phyloP scores from a whole-genome alignment of 2,797 vertebrate species.

The Euthynnus affinis region DNA sequence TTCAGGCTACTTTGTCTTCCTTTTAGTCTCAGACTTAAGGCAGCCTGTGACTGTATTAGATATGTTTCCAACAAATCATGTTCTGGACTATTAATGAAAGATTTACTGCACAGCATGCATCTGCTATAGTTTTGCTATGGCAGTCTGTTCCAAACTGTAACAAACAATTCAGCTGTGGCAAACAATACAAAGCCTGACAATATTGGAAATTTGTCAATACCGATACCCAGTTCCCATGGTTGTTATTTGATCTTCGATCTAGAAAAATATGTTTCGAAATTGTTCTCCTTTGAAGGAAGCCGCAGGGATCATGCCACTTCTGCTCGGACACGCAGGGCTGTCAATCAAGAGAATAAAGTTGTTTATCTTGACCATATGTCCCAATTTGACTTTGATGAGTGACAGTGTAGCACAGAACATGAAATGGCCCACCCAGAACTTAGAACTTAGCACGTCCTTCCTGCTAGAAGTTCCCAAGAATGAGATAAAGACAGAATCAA shows the following conservation, averaged over 20 bases:
- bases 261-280: slow-evolving; percentile 22
- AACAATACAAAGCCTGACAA: slow-evolving; percentile 10
- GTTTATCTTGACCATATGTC: slow-evolving; percentile 49
- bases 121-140: slow-evolving; percentile 25
- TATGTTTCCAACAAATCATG: slow-evolving; percentile 5
- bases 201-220: slow-evolving; percentile 28
- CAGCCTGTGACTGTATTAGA: background rate
- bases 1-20: slow-evolving; percentile 6
- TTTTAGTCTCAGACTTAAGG: slow-evolving; percentile 8
- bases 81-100: slow-evolving; percentile 13
- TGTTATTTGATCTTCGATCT: slow-evolving; percentile 28
- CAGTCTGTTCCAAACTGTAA: slow-evolving; percentile 26
- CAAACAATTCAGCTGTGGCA: slow-evolving; percentile 43
- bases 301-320: slow-evolving; percentile 17
- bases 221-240: slow-evolving; percentile 27
- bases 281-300: slow-evolving; percentile 27
- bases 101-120: slow-evolving; percentile 34
- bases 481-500: slow-evolving; percentile 32
- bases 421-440: slow-evolving; percentile 57
- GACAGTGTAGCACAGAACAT: slow-evolving; percentile 9
- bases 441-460: slow-evolving; percentile 25
- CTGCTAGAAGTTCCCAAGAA: slow-evolving; percentile 41
- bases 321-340: slow-evolving; percentile 18
- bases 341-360: slow-evolving; percentile 24
- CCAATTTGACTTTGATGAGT: slow-evolving; percentile 20